These are phyloP conservation scores for Eurystomus gularis DNA, from an alignment of 2,113 vertebrate species.

Conservation along the genomic window DNA sequence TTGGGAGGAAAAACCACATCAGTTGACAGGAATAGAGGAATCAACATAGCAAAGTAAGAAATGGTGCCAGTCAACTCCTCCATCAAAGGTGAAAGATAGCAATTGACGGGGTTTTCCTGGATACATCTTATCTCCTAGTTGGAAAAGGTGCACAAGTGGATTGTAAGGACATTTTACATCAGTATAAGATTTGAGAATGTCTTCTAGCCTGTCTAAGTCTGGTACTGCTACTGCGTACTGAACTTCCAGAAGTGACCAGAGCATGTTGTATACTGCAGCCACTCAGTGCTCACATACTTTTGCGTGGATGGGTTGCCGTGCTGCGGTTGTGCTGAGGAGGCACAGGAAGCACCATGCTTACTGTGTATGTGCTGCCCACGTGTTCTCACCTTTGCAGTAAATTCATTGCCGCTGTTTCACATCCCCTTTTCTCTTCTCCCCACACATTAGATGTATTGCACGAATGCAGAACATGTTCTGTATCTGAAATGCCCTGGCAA, in stretches of 20 bases:
- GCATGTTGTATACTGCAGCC: not conserved
- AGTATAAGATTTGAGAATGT: not conserved
- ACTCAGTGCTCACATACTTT: fast-evolving
- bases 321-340: not conserved
- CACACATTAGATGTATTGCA: not conserved
- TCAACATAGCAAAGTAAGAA: not conserved
- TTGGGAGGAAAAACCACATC: not conserved
- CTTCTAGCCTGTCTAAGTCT: not conserved
- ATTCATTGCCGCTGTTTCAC: not conserved
- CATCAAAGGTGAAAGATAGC: not conserved
- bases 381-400: not conserved
- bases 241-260: not conserved
- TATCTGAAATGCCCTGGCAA: not conserved
- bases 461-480: not conserved
- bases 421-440: not conserved
- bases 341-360: fast-evolving
- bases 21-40: not conserved
- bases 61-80: not conserved
- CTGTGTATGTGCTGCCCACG: fast-evolving
- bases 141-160: not conserved
- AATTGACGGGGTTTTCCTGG: not conserved
- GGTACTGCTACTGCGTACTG: not conserved
- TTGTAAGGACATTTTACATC: not conserved
- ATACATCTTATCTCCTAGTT: not conserved
- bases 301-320: fast-evolving